Evolutionary conservation across 2,113 vertebrate species (phyloP).

Genomic region (Canis aureus): DNA sequence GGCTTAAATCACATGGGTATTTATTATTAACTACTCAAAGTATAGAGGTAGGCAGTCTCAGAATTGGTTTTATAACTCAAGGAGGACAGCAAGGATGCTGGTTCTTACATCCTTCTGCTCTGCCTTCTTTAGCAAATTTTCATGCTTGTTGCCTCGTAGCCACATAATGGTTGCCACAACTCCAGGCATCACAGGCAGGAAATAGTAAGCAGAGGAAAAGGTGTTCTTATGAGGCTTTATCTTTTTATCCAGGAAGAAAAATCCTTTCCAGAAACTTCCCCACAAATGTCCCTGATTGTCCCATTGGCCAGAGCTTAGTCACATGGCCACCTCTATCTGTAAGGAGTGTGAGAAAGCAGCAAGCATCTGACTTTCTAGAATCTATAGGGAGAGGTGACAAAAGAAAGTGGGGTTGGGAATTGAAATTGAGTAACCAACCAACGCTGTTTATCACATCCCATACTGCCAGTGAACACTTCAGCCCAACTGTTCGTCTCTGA

Average conservation of each 20-base stretch:
- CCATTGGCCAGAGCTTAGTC: not conserved
- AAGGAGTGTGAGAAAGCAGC: not conserved
- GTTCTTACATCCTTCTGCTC: not conserved
- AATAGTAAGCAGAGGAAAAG: not conserved
- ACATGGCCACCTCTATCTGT: not conserved
- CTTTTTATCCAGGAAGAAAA: not conserved
- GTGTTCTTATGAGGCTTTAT: not conserved
- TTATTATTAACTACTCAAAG: not conserved
- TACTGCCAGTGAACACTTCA: not conserved
- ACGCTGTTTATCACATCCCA: not conserved
- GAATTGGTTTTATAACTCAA: not conserved
- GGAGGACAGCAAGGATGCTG: not conserved
- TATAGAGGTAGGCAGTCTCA: not conserved
- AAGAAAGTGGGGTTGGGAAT: not conserved
- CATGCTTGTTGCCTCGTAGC: not conserved
- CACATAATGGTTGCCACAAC: not conserved
- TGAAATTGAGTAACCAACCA: not conserved
- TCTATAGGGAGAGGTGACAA: not conserved
- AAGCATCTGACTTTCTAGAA: not conserved
- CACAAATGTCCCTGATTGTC: not conserved
- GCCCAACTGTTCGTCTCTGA: not conserved
- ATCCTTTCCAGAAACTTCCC: not conserved
- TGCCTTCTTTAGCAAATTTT: not conserved
- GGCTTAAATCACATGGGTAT: not conserved
- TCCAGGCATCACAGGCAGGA: not conserved